phyloP scores from a whole-genome alignment of 2,888 invertebrate genomes.

The Smittia aterrima region DNA sequence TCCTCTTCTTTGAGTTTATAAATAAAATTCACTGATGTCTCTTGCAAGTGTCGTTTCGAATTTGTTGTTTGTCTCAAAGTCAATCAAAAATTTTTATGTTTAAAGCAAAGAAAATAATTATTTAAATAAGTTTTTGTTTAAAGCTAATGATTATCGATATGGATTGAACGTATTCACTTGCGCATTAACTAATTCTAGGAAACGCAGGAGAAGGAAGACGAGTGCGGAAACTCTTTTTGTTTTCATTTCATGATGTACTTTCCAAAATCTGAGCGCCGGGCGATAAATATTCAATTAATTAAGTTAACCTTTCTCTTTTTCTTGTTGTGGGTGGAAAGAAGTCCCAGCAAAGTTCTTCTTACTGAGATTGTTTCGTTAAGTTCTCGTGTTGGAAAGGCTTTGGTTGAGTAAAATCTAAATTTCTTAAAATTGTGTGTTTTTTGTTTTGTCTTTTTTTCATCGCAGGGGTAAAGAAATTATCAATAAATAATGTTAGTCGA shows the following conservation, averaged over 20 bases:
- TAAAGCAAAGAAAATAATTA: background rate
- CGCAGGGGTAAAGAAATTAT: background rate
- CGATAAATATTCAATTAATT: background rate
- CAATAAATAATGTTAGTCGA: slow-evolving; percentile 12
- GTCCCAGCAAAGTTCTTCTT: too few relatives aligned
- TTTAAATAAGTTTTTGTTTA: background rate
- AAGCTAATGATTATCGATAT: background rate
- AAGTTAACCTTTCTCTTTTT: background rate
- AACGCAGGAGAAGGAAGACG: background rate
- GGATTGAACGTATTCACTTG: background rate
- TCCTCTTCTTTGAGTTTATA: background rate
- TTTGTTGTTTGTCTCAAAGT: background rate
- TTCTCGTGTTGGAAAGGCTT: too few relatives aligned
- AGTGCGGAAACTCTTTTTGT: background rate
- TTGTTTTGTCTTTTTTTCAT: background rate
- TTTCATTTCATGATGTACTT: background rate
- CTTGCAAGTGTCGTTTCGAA: background rate
- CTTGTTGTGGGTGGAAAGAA: too few relatives aligned
- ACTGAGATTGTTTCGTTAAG: too few relatives aligned
- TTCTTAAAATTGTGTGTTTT: background rate
- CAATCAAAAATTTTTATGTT: background rate
- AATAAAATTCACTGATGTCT: background rate
- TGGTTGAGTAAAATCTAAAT: background rate
- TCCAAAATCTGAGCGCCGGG: background rate
- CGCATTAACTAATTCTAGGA: background rate